These are phyloP conservation scores for Cataglyphis livida DNA, from an alignment of 2,888 invertebrate species.

Conservation along the genomic window DNA sequence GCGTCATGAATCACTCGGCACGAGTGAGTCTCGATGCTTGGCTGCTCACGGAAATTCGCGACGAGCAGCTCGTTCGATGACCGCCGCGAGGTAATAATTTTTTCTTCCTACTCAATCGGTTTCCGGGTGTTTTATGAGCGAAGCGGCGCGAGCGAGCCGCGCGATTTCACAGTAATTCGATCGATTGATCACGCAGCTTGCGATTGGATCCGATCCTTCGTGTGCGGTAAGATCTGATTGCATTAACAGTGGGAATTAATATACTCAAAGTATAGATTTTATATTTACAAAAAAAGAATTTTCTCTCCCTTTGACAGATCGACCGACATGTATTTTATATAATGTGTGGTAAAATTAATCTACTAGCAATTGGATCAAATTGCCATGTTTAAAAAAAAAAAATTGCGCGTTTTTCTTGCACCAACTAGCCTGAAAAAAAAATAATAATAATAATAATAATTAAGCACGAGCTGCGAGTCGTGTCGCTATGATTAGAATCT, in stretches of 20 bases:
- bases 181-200: constrained; percentile 48
- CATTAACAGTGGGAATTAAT: background rate
- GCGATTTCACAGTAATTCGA: constrained; percentile 52
- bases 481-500: background rate
- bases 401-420: background rate
- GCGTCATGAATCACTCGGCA: constrained; percentile 41
- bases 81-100: constrained; percentile 44
- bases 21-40: constrained; percentile 20
- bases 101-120: constrained; percentile 27
- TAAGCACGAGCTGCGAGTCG: constrained; percentile 1
- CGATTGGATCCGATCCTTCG: constrained; percentile 19
- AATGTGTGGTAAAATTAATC: background rate
- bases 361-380: background rate
- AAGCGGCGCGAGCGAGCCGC: constrained; percentile 19
- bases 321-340: background rate
- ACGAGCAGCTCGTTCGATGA: constrained; percentile 28
- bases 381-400: background rate
- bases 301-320: no score
- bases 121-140: constrained; percentile 20
- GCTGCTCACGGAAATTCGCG: constrained; percentile 39
- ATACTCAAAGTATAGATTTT: background rate
- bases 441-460: background rate
- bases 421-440: background rate
- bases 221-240: constrained; percentile 11
- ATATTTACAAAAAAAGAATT: background rate